These are phyloP conservation scores for Urophycis tenuis DNA, from an alignment of 2,797 vertebrate species.

Conservation along the genomic window DNA sequence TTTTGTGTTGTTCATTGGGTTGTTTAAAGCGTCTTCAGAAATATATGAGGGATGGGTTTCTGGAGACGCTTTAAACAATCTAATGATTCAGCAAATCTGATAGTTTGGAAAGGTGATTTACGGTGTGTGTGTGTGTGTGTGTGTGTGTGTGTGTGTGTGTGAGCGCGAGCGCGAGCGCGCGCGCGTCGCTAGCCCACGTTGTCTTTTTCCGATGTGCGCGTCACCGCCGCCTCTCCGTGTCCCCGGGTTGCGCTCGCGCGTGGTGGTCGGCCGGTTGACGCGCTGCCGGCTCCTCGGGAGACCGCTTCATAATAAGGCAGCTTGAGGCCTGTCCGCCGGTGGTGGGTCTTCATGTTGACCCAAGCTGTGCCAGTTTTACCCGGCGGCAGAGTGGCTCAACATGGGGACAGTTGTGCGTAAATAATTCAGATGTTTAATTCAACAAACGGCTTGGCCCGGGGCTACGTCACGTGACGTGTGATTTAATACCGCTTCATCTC, in stretches of 20 bases:
- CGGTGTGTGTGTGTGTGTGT: too few species aligned
- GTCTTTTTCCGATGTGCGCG: not conserved
- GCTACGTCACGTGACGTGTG: not conserved
- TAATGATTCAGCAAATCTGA: too few species aligned
- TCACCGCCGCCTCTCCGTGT: not conserved
- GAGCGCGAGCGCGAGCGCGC: too few species aligned
- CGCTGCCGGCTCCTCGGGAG: not conserved
- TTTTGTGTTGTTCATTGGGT: too few species aligned
- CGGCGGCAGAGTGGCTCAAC: not conserved
- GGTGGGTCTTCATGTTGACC: not conserved
- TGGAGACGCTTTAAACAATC: too few species aligned
- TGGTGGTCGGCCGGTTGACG: not conserved
- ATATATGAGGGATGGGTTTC: too few species aligned
- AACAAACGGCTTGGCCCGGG: not conserved
- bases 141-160: not conserved
- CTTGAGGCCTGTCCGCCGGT: too few species aligned
- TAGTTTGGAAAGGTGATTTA: too few species aligned
- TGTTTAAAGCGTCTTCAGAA: too few species aligned
- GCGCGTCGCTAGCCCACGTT: not conserved
- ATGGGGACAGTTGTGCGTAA: not conserved
- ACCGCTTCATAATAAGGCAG: not conserved
- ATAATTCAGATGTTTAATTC: not conserved
- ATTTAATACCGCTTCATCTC: not conserved
- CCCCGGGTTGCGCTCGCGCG: not conserved
- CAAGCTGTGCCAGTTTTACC: not conserved